phyloP scores from a whole-genome alignment of 2,797 vertebrate species.

The Danionella dracula region DNA sequence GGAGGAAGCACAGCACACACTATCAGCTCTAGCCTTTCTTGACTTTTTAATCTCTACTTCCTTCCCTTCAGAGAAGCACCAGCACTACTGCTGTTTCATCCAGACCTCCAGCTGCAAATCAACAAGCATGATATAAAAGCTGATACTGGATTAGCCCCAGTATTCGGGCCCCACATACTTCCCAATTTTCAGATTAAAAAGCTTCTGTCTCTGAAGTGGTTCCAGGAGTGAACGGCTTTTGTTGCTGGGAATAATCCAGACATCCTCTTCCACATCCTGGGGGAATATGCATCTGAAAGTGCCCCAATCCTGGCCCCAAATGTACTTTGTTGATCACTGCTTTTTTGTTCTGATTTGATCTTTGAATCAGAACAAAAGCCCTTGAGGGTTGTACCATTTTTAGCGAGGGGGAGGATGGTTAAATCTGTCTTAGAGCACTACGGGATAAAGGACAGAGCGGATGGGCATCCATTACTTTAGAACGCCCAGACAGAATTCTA shows the following conservation, averaged over 20 bases:
- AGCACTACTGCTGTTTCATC: constrained; percentile 50
- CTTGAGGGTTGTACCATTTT: constrained; percentile 54
- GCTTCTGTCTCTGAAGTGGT: constrained; percentile 73
- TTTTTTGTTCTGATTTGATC: constrained; percentile 48
- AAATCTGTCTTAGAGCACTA: constrained; percentile 50
- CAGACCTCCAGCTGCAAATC: constrained; percentile 49
- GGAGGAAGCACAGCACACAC: constrained; percentile 4
- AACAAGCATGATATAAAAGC: constrained; percentile 64
- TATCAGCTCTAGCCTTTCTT: constrained; percentile 63
- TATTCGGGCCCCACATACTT: constrained; percentile 69
- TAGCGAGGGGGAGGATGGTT: constrained; percentile 44
- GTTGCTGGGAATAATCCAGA: constrained; percentile 79
- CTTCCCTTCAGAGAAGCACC: constrained; percentile 60
- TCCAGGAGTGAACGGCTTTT: constrained; percentile 80
- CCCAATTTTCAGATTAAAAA: constrained; percentile 78
- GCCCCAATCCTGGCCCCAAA: constrained; percentile 30
- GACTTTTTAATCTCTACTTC: constrained; percentile 73
- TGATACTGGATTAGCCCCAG: constrained; percentile 62
- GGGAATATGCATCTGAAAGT: constrained; percentile 64
- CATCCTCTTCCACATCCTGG: constrained; percentile 81
- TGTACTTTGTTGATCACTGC: constrained; percentile 34
- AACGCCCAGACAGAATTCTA: constrained; percentile 62
- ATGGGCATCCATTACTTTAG: constrained; percentile 59
- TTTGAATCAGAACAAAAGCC: constrained; percentile 18
- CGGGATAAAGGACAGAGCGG: constrained; percentile 51